Evolutionary conservation across 2,888 invertebrate species (phyloP), one percentile per base, ranked within the genome.

Genomic region (Tinea semifulvella): DNA sequence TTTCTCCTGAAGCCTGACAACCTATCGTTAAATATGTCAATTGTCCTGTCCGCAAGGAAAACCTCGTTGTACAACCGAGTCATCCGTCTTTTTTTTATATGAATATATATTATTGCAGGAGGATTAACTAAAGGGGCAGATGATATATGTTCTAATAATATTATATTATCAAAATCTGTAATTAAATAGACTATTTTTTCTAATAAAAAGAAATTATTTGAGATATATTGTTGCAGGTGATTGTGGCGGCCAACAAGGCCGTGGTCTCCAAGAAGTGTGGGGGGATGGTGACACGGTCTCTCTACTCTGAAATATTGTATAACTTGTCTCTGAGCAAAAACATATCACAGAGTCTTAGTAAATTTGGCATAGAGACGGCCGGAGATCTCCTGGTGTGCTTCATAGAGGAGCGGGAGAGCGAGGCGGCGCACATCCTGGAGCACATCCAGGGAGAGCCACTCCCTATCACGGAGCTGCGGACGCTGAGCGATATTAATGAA

Each of bases 241-340:
- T 79, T 0, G 82, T 88, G 5, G 89, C 90, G 1, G 87, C 88
- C 1, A 90, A 90, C 57, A 86, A 84, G 60, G 88, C 90, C 2
- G 74, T 77, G 0, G 53, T 85, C 0, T 68, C 82, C 1, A 71
- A 82, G 42, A 82, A 77, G 53, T 59, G 58, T 1, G 60, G 63
- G 8, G 65, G 62, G 25, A 66, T 87, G 58, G 83, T 84, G 0
- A 90, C 90, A 0, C 84, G 82, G 55, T 83, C 79, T 6, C 56
- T 89, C 1, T 85, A 75, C 56, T 83, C 88, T 0, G 90, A 91
- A 66, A 79, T 89, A 40, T 57, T 91, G 13, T 90, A 82, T 58
- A 88, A 87, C 61, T 68, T 91, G 47, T 89, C 89, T 0, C 63
- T 85, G 1, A 84, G 88, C 0, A 88, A 85, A 56, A 89, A 88